These are phyloP conservation scores for Alosa sapidissima DNA, from an alignment of 2,797 vertebrate species.

Conservation along the genomic window DNA sequence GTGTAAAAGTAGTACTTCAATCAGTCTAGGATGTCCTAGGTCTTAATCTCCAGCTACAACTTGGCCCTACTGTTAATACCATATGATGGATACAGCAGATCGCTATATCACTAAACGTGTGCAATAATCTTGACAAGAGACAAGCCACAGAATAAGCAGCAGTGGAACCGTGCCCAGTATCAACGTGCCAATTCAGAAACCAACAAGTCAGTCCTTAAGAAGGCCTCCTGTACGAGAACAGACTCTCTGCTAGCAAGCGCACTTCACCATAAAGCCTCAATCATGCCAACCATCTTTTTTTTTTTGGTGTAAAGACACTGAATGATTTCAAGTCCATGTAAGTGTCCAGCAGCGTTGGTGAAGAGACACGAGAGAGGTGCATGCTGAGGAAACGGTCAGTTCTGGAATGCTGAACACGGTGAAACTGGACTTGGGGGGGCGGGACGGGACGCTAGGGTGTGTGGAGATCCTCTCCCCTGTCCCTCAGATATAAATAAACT, in stretches of 20 bases:
- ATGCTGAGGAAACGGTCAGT: not conserved
- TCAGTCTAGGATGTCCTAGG: constrained; percentile 31
- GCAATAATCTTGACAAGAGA: constrained; percentile 22
- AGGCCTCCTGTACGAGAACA: not conserved
- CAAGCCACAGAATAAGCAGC: constrained; percentile 40
- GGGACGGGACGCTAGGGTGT: too few relatives aligned
- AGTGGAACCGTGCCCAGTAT: constrained; percentile 27
- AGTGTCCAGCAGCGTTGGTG: not conserved
- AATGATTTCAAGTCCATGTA: not conserved
- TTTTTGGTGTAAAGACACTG: not conserved
- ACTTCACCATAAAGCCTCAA: not conserved
- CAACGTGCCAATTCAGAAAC: not conserved
- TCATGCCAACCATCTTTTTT: not conserved
- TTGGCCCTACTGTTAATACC: constrained; percentile 32
- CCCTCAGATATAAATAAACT: constrained; percentile 34
- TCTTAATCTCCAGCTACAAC: constrained; percentile 27
- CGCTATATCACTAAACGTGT: constrained; percentile 27
- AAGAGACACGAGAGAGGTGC: not conserved
- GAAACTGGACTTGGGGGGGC: not conserved
- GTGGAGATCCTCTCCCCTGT: not conserved
- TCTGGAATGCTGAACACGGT: not conserved
- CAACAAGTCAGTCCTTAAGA: not conserved
- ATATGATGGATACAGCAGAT: not conserved
- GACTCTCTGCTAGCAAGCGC: not conserved
- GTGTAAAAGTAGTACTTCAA: constrained; percentile 34